Evolutionary conservation across 2,113 vertebrate genomes (phyloP), one percentile per base, ranked within the genome.

Genomic region (Salvelinus fontinalis): DNA sequence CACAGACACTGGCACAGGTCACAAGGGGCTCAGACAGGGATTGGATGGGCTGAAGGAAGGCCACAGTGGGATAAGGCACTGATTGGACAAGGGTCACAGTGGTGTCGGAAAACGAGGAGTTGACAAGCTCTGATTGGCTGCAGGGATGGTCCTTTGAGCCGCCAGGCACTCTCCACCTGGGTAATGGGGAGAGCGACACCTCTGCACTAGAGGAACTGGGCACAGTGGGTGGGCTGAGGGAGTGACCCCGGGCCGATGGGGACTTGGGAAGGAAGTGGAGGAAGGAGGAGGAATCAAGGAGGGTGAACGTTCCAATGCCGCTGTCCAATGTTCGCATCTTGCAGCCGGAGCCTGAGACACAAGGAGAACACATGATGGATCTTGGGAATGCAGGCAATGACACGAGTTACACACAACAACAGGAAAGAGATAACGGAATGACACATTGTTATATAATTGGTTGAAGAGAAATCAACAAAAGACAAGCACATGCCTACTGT

Each of bases 311-410:
- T 54, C 14, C 51, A 18, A 54, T 18, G 16, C 51, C 51, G 16
- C 51, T 97, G 94, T 97, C 96, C 90, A 97, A 78, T 0, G 96
- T 97, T 92, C 95, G 94, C 95, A 95, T 97, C 93, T 95, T 94
- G 92, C 95, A 94, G 92, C 92, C 90, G 20, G 94, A 95, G 90
- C 94, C 96, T 96, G 86, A 71, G 81, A 87, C 66, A 94, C 67
- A 95, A 84, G 85, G 91, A 90, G 87, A 90, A 0, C 81, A 82
- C 79, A 74, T 90, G 87, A 92, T 11, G 75, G 72, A 71, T 67
- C 20, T 75, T 44, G 44, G 73, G 75, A 49, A 11, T 20, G 26
- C n/a, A 69, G 83, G 22, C 16, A 22, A 67, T 29, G 29, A 67
- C 65, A 18, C 7, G 22, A 65, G 12, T 11, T 83, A 64, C 65